Percentiles rank a stretch among this genome's conserved stretches.
Conservation (phyloP, 2,797 vertebrate genomes). For the Chelonia mydas region DNA sequence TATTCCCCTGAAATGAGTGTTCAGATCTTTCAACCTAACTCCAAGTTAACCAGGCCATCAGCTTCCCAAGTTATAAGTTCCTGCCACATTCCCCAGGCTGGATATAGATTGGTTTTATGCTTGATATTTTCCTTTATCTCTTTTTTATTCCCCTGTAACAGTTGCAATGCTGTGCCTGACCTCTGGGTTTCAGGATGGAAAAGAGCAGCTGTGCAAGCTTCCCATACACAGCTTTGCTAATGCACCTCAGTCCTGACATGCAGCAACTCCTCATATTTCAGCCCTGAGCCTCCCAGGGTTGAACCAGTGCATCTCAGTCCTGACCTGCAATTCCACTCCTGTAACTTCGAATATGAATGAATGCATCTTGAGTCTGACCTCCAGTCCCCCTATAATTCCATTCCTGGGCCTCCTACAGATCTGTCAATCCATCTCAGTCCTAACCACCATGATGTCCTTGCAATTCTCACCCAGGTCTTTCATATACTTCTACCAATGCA, state of each 20-base stretch:
- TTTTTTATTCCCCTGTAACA: not conserved
- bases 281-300: not conserved
- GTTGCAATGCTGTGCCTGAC: not conserved
- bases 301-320: not conserved
- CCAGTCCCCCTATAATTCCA: not conserved
- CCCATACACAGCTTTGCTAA: not conserved
- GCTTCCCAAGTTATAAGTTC: not conserved
- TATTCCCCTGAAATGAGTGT: not conserved
- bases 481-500: not conserved
- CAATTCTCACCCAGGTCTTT: not conserved
- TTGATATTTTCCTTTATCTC: accelerated
- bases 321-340: not conserved
- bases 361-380: not conserved
- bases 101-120: not conserved
- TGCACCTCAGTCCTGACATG: not conserved
- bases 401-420: not conserved
- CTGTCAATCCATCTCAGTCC: accelerated
- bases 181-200: not conserved
- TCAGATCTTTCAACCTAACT: not conserved
- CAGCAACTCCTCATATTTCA: not conserved
- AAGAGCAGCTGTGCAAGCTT: not conserved
- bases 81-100: not conserved
- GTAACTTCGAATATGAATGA: not conserved
- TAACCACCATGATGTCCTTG: accelerated
- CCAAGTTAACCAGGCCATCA: not conserved